These are phyloP conservation scores for Rhinoderma darwinii DNA, from an alignment of 2,113 vertebrate species.

Conservation along the genomic window DNA sequence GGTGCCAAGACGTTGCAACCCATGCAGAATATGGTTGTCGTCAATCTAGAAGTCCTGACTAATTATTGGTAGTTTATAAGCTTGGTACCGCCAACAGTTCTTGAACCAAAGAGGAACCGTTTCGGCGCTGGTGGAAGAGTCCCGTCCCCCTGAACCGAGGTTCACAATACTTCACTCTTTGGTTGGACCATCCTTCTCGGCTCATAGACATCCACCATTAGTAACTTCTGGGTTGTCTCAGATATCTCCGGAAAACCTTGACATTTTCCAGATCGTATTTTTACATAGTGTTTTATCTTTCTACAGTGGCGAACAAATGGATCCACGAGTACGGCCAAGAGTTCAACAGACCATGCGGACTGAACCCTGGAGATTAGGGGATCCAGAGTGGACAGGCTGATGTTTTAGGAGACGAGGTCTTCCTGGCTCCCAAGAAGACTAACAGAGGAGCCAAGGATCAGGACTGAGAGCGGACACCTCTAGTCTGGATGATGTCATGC, in stretches of 20 bases:
- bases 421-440: neutral
- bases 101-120: neutral
- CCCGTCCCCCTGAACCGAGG: neutral
- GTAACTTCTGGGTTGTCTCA: neutral
- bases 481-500: neutral
- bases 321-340: conserved; percentile 92
- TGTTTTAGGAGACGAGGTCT: conserved; percentile 28
- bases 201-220: neutral
- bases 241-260: neutral
- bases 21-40: too few species aligned
- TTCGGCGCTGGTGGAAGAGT: neutral
- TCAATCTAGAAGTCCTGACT: too few species aligned
- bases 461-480: neutral
- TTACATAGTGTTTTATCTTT: neutral
- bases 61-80: neutral
- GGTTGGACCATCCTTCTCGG: neutral
- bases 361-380: conserved; percentile 75
- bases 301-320: conserved; percentile 93
- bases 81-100: neutral
- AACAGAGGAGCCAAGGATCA: conserved; percentile 15
- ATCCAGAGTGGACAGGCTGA: neutral
- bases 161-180: neutral
- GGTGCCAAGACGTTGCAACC: too few species aligned
- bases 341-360: conserved; percentile 81
- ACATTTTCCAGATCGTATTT: neutral